Evolutionary conservation across 2,797 vertebrate genomes (phyloP), one percentile per base, ranked within the genome.

Genomic region (Pseudotriccus pelzelni): DNA sequence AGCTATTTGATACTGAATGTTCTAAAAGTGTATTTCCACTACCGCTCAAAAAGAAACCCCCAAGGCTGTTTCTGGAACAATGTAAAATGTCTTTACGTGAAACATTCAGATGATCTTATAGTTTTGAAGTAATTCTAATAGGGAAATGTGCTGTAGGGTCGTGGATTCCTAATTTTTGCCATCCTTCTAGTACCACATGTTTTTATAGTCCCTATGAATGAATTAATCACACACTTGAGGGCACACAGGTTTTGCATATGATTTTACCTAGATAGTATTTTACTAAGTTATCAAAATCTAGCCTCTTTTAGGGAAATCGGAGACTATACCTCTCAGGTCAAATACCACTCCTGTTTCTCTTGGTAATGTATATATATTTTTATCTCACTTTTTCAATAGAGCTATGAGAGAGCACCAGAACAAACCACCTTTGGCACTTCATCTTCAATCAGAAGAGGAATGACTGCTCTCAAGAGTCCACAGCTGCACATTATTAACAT

Each of bases 271-370:
- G 52, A 78, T 24, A 77, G 44, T 1, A 78, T 94, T 90, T 94
- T 80, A 55, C 27, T 49, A 86, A 82, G 25, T 87, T 92, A 74
- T 72, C 49, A 93, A 96, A 93, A 78, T 66, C 28, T 76, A 62
- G 21, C 6, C 23, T 87, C 28, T 83, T 90, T 84, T 52, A 88
- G 18, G 21, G 41, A 92, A 93, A 93, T 82, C n/a, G 89, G 59
- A 91, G 22, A 77, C 32, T 82, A 69, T 17, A 59, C 13, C 43
- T 84, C 19, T 32, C n/a, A 46, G 53, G 56, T 91, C 39, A 64
- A 77, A 87, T 74, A 88, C 49, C 30, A 88, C n/a, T 94, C 79
- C 73, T 22, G 1, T 77, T 41, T 22, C 39, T 82, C 37, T 34
- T 49, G n/a, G 25, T 28, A 80, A 84, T 77, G 11, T 62, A 77